Percentiles rank a stretch among this genome's conserved stretches.
phyloP scores from a whole-genome alignment of 1,140 invertebrate genomes.

The Sitophilus oryzae region DNA sequence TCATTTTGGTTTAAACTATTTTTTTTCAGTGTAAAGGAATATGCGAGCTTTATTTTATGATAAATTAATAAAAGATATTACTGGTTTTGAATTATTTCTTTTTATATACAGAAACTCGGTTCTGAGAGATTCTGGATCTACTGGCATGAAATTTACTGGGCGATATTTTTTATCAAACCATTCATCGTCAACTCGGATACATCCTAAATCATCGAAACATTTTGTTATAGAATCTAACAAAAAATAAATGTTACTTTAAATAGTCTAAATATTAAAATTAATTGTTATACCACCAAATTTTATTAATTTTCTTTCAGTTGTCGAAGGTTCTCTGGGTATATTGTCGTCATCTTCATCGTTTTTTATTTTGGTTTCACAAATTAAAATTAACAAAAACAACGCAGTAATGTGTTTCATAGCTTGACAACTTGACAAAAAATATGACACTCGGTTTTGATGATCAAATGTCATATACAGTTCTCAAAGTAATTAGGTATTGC shows the following conservation, averaged over 20 bases:
- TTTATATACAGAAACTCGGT: slow-evolving; percentile 37
- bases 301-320: neutral
- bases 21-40: neutral
- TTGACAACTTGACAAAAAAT: no score
- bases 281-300: neutral
- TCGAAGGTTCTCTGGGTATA: neutral
- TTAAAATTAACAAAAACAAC: no score
- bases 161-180: slow-evolving; percentile 38
- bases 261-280: neutral
- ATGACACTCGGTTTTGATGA: no score
- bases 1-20: neutral
- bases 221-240: slow-evolving; percentile 31
- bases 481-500: no score
- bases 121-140: slow-evolving; percentile 37
- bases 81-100: neutral
- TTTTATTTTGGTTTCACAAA: neutral
- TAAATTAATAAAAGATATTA: neutral
- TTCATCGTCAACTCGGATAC: slow-evolving; percentile 32
- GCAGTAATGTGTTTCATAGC: no score
- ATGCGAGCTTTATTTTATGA: neutral
- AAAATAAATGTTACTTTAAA: no score
- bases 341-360: neutral
- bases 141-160: slow-evolving; percentile 38
- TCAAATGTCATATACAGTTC: no score
- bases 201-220: slow-evolving; percentile 39